A percentile compares a stretch with the other conserved stretches of the same genome.
Conservation (phyloP, 2,797 vertebrate genomes). For the Myotis planiceps region DNA sequence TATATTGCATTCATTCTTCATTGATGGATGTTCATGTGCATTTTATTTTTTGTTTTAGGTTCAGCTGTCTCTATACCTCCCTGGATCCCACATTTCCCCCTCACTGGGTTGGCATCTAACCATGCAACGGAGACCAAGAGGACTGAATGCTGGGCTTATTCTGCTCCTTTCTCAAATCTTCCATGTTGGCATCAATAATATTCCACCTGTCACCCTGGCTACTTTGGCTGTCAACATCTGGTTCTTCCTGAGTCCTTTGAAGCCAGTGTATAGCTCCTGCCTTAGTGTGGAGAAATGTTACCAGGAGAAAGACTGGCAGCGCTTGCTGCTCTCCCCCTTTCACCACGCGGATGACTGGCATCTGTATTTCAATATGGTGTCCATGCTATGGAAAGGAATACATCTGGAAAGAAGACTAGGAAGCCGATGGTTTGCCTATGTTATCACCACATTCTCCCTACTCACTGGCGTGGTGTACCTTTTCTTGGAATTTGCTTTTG, state of each 20-base stretch:
- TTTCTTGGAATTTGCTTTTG: slow-evolving; percentile 88
- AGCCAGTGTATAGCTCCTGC: slow-evolving; percentile 88
- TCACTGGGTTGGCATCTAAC: background rate
- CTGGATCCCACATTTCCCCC: background rate
- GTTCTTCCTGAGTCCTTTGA: slow-evolving; percentile 92
- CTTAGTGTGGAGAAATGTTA: slow-evolving; percentile 92
- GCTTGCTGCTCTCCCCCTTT: slow-evolving; percentile 92
- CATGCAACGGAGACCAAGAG: slow-evolving; percentile 90
- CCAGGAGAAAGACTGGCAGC: slow-evolving; percentile 90
- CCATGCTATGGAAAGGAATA: slow-evolving; percentile 95
- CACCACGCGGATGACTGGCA: slow-evolving; percentile 96
- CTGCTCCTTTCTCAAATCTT: slow-evolving; percentile 92
- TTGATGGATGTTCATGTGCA: background rate
- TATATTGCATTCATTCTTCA: background rate
- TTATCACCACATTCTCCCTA: slow-evolving; percentile 92
- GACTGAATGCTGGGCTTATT: slow-evolving; percentile 89
- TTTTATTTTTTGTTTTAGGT: slow-evolving; percentile 76
- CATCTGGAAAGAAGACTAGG: slow-evolving; percentile 92
- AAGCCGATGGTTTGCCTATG: slow-evolving; percentile 91
- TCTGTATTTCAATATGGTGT: slow-evolving; percentile 97
- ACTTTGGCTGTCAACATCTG: slow-evolving; percentile 92
- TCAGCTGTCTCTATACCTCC: background rate
- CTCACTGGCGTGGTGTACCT: slow-evolving; percentile 93
- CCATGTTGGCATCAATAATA: slow-evolving; percentile 92
- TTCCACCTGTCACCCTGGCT: slow-evolving; percentile 94